Conservation (phyloP, 2,113 vertebrate genomes). For the Odobenus rosmarus region DNA sequence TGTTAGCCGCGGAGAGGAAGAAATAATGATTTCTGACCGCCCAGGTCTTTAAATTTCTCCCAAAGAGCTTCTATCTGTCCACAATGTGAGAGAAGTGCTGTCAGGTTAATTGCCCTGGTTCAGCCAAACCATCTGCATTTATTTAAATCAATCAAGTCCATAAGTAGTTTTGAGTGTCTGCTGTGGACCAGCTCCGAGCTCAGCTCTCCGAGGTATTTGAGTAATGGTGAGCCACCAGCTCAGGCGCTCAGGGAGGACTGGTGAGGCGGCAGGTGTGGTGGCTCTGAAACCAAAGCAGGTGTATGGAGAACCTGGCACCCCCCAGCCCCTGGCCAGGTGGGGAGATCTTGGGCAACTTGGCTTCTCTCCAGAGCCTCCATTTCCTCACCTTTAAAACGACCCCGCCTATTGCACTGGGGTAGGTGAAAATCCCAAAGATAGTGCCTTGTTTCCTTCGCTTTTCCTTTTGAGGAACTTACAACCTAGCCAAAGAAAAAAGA, state of each 20-base stretch:
- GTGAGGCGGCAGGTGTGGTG: not conserved
- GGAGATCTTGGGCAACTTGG: not conserved
- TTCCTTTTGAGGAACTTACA: not conserved
- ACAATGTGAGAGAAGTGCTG: not conserved
- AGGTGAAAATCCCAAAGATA: not conserved
- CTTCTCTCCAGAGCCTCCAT: not conserved
- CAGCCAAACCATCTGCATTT: slow-evolving; percentile 39
- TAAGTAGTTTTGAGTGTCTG: not conserved
- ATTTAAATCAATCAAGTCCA: slow-evolving; percentile 37
- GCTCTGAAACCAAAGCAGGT: not conserved
- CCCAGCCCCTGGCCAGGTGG: not conserved
- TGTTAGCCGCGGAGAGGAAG: not conserved
- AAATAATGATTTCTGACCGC: slow-evolving; percentile 28
- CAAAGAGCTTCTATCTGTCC: slow-evolving; percentile 27
- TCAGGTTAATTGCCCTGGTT: not conserved
- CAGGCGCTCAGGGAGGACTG: not conserved
- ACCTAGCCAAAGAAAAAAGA: not conserved
- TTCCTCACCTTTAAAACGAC: not conserved
- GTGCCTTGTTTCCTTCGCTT: not conserved
- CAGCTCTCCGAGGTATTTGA: not conserved
- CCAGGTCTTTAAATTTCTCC: slow-evolving; percentile 42
- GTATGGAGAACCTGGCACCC: not conserved
- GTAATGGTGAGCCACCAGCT: not conserved
- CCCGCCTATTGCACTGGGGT: not conserved
- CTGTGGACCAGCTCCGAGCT: slow-evolving; percentile 17